These are phyloP conservation scores for Noctua comes DNA, from an alignment of 2,888 invertebrate species.

Conservation along the genomic window DNA sequence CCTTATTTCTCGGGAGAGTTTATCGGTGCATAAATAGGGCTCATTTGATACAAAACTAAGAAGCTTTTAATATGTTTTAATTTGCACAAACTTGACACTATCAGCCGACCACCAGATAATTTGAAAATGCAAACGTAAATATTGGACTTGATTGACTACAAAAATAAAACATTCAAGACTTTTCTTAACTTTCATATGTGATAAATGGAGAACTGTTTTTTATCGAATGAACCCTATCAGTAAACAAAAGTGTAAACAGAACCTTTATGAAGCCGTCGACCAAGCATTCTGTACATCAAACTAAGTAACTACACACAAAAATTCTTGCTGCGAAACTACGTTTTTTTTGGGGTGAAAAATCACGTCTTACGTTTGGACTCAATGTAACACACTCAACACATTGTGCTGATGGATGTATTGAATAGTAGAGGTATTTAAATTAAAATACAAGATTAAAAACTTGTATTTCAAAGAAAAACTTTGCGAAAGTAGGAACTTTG, in stretches of 20 bases:
- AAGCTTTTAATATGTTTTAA: neutral
- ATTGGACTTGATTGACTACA: neutral
- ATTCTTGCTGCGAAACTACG: neutral
- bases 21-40: neutral
- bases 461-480: no score
- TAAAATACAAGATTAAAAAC: neutral
- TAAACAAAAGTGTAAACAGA: neutral
- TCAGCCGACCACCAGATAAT: neutral
- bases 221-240: neutral
- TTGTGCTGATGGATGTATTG: neutral
- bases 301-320: neutral
- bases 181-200: neutral
- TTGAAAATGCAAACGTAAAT: neutral
- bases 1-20: neutral
- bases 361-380: neutral
- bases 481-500: neutral
- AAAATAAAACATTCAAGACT: neutral
- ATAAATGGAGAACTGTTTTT: neutral
- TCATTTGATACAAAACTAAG: constrained; percentile 10
- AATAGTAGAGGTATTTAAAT: neutral
- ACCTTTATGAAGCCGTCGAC: neutral
- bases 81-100: neutral
- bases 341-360: neutral
- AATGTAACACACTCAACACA: neutral
- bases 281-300: neutral